Evolutionary conservation across 2,797 vertebrate species (phyloP).

Genomic region (Peromyscus attwateri): DNA sequence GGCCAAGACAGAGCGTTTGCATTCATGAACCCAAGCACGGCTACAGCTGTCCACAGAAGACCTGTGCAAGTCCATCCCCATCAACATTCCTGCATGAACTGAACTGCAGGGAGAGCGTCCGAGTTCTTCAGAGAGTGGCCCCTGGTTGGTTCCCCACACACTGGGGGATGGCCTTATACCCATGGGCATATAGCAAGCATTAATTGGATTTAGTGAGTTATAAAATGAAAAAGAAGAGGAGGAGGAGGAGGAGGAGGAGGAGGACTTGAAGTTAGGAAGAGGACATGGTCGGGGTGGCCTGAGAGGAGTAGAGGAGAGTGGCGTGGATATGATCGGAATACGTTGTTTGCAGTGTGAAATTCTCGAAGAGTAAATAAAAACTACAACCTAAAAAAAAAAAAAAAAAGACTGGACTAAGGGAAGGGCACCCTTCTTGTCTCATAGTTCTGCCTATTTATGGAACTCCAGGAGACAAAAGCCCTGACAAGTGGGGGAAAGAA

Average conservation of each 20-base stretch:
- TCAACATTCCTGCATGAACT: neutral
- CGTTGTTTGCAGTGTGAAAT: neutral
- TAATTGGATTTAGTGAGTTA: neutral
- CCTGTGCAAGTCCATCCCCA: neutral
- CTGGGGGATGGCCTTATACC: neutral
- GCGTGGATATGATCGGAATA: too few relatives aligned
- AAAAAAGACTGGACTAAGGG: neutral
- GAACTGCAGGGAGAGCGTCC: neutral
- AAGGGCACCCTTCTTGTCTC: neutral
- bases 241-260: too few relatives aligned
- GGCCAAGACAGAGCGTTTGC: neutral
- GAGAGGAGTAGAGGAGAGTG: neutral
- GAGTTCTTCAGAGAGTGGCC: neutral
- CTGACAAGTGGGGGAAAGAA: neutral
- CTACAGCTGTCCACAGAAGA: neutral
- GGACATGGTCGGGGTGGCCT: too few relatives aligned
- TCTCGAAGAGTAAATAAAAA: neutral
- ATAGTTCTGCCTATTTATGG: neutral
- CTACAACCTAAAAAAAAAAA: neutral
- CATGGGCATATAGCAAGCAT: neutral
- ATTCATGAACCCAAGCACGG: neutral
- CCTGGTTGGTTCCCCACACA: neutral
- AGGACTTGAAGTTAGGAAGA: neutral
- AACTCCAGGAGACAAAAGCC: neutral
- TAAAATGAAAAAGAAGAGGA: neutral